Percentiles rank a stretch among this genome's conserved stretches.
phyloP scores from a whole-genome alignment of 1,140 invertebrate species.

The Cyphomyrmex costatus region DNA sequence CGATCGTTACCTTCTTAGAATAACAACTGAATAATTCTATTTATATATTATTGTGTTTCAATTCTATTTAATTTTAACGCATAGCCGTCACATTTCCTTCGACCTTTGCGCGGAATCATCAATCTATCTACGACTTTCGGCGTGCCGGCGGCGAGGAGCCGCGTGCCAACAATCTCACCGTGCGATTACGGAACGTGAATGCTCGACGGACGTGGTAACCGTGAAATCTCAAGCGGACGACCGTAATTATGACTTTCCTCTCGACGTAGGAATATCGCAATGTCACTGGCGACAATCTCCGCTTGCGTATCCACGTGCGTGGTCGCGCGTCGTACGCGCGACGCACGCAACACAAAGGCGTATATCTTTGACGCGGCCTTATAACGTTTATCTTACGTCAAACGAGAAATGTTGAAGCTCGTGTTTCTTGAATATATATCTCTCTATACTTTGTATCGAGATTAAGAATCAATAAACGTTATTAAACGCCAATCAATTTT shows the following conservation, averaged over 20 bases:
- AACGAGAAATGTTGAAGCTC: background rate
- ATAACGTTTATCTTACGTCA: background rate
- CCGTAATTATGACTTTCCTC: conserved; percentile 58
- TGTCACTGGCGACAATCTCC: conserved; percentile 55
- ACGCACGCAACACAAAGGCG: background rate
- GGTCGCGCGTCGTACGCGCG: background rate
- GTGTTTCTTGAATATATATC: background rate
- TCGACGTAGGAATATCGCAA: conserved; percentile 55
- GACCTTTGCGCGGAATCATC: conserved; percentile 7
- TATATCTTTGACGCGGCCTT: background rate
- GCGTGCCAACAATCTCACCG: conserved; percentile 3
- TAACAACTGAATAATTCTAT: background rate
- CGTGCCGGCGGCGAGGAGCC: background rate
- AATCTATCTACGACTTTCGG: conserved; percentile 33
- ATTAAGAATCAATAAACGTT: background rate
- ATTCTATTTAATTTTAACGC: conserved; percentile 3
- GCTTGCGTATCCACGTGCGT: conserved; percentile 41
- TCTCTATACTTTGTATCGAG: too few species aligned
- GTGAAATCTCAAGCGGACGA: conserved; percentile 54
- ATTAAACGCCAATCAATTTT: background rate
- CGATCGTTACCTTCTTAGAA: background rate
- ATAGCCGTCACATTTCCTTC: conserved; percentile 9
- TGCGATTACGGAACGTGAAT: conserved; percentile 44
- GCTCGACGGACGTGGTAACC: conserved; percentile 49
- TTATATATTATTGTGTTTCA: background rate